Base-by-base conservation (phyloP, 2,113 vertebrate genomes). In the Epinephelus fuscoguttatus region DNA sequence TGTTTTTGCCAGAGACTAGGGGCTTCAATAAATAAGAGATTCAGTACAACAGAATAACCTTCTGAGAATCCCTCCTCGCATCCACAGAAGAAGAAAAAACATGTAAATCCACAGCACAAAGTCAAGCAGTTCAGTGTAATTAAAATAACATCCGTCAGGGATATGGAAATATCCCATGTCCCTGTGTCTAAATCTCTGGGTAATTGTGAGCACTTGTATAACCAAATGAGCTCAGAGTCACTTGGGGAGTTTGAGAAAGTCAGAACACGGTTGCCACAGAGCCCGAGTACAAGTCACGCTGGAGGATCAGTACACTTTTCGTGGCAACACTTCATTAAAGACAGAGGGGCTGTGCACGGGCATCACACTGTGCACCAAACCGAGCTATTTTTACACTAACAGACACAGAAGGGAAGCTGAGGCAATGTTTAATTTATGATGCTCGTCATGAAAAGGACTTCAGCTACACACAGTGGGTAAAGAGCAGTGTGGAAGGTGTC, bases 361-460 rank as follows among this genome's bases (percentile, higher is more conserved):
- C 89, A 83, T 82, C 80, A 71, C 86, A 74, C 70, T 56, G 79
- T 57, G 81, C 89, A 91, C 76, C 80, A 81, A 88, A 88, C 87
- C 10, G 1, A 81, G 86, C 84, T 93, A 92, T 93, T 94, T 93
- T 94, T 93, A 93, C 89, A 88, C 84, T 57, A 45, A 81, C 86
- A 89, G 82, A 85, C 84, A 81, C 89, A 87, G 72, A 4, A 74
- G 91, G 89, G 90, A 91, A 90, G 82, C 84, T 64, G 74, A 80
- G 86, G 87, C 81, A 60, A 94, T 95, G 92, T 95, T 95, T 94
- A 91, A 95, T 93, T 93, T 92, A 95, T 93, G 90, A 90, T 62
- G 23, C 82, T 70, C 42, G 47, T 82, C 78, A 86, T 90, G 87
- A 88, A 92, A 88, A 81, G 76, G 88, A 81, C 82, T 90, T 67